phyloP scores from a whole-genome alignment of 2,113 vertebrate species.

The Candoia aspera region DNA sequence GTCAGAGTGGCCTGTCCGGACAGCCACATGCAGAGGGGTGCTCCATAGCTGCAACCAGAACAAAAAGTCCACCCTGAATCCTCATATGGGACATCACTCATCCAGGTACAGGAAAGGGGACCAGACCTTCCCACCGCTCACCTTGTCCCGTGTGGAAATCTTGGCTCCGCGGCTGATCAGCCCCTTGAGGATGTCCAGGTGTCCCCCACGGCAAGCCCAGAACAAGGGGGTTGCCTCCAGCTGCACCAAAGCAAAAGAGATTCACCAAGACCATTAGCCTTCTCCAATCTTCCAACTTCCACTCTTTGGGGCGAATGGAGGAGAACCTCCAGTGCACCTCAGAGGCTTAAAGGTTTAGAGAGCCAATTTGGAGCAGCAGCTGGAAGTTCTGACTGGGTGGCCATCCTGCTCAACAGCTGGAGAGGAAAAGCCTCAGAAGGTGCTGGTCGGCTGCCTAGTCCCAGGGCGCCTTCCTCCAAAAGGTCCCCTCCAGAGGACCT shows the following conservation, averaged over 20 bases:
- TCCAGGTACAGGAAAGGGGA: no score
- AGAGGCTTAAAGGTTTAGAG: no score
- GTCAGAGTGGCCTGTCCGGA: constrained; percentile 50
- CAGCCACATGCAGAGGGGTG: constrained; percentile 63
- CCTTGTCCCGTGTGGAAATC: constrained; percentile 65
- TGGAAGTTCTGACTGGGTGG: not conserved
- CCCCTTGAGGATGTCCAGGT: constrained; percentile 60
- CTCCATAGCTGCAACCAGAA: constrained; percentile 60
- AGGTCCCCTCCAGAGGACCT: not conserved
- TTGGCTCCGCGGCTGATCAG: constrained; percentile 61
- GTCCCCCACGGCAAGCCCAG: constrained; percentile 70
- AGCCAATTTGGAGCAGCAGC: not conserved
- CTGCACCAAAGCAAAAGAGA: constrained; percentile 26
- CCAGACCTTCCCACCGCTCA: constrained; percentile 6
- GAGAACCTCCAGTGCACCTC: not conserved
- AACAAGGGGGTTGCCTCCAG: constrained; percentile 63
- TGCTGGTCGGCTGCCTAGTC: not conserved
- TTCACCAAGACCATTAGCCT: not conserved
- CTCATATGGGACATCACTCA: not conserved
- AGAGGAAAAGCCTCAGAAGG: not conserved
- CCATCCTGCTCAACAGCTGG: no score
- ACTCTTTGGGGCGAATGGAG: not conserved
- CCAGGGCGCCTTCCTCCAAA: not conserved
- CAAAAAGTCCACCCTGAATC: not conserved
- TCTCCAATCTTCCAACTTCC: not conserved